Evolutionary conservation across 1,140 invertebrate species (phyloP), one percentile per base, ranked within the genome.

Genomic region (Dreissena rostriformis): DNA sequence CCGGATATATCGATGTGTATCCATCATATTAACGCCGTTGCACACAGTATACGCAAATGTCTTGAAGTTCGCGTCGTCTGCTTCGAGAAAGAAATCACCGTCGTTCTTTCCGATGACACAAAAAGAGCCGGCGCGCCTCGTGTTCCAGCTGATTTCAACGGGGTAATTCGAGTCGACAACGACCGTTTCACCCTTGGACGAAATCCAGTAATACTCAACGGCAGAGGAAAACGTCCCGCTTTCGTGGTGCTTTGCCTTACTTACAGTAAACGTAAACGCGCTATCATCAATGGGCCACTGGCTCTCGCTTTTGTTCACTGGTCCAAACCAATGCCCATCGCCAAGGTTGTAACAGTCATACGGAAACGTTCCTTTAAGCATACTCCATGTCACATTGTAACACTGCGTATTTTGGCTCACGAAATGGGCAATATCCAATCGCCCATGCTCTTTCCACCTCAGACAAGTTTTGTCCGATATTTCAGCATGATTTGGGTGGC

Each of bases 121-220:
- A 17, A 91, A 68, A 14, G 83, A 28, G 6, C 82, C 78, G 22
- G 65, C 29, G 12, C 61, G 53, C 22, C 80, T 83, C 2, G 49
- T 78, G 74, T 92, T 92, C 90, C 90, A 91, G 17, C 80, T 80
- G 6, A 92, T 67, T 24, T 90, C 86, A 8, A 94, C 61, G 0
- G 93, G 92, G 49, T 88, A 86, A 72, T 90, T 78, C 11, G 86
- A 80, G 72, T 88, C 80, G 12, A 93, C 90, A 67, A 89, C 73
- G 17, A 94, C 89, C 2, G 90, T 91, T 10, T 90, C 85, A 24
- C 91, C 91, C 14, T 70, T 75, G 12, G 92, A 92, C 5, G 92
- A 92, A 29, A 94, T 66, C 93, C 93, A 94, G 74, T 93, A 93
- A 39, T 89, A 89, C 74, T 92, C 90, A 11, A 89, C 74, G 6